Evolutionary conservation across 2,113 vertebrate genomes (phyloP).

Genomic region (Vulpes vulpes): DNA sequence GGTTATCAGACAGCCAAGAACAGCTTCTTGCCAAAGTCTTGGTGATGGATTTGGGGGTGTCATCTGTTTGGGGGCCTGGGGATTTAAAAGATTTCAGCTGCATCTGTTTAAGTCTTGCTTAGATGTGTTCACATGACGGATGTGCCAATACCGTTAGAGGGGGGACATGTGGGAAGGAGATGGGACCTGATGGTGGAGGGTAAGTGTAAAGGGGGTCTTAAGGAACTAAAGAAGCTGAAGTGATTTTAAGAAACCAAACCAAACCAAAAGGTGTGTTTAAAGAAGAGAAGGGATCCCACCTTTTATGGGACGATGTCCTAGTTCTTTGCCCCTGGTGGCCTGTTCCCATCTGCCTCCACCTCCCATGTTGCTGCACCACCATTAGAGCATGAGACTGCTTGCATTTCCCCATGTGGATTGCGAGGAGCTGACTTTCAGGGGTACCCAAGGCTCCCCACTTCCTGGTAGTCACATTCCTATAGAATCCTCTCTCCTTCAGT

Average conservation of each 20-base stretch:
- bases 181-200: accelerated
- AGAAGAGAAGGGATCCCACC: background rate
- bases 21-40: background rate
- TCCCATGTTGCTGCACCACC: accelerated
- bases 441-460: background rate
- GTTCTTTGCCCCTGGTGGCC: background rate
- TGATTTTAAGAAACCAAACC: background rate
- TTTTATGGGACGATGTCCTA: background rate
- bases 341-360: background rate
- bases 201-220: background rate
- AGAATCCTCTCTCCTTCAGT: background rate
- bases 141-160: too few relatives aligned
- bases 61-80: background rate
- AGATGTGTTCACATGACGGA: background rate
- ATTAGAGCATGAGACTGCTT: background rate
- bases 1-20: background rate
- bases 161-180: background rate
- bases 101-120: background rate
- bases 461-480: background rate
- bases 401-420: background rate
- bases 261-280: background rate
- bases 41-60: background rate
- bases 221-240: background rate
- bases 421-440: background rate
- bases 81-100: background rate